Conservation (phyloP, 1,140 invertebrate genomes). For the Spodoptera frugiperda region DNA sequence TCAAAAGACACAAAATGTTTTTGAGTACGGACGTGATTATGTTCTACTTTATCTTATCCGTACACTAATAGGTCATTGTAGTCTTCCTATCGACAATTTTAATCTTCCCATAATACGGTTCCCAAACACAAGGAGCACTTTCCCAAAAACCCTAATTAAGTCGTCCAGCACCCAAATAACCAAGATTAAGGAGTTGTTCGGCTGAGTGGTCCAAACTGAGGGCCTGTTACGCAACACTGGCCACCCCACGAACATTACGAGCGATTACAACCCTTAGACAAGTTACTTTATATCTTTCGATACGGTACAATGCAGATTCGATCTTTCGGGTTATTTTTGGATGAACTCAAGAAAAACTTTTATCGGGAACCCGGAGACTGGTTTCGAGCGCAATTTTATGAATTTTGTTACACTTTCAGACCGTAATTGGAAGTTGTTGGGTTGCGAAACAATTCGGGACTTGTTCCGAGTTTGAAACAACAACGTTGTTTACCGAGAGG, state of each 20-base stretch:
- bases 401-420: conserved; percentile 2
- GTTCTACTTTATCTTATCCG: too few relatives aligned
- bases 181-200: conserved; percentile 32
- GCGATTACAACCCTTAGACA: conserved; percentile 19
- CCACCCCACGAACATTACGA: conserved; percentile 27
- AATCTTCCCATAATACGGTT: too few relatives aligned
- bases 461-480: conserved; percentile 16
- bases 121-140: conserved; percentile 9
- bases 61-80: too few relatives aligned
- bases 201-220: not conserved
- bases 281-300: conserved; percentile 34
- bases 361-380: not conserved
- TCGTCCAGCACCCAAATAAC: conserved; percentile 22
- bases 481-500: not conserved
- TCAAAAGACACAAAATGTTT: too few relatives aligned
- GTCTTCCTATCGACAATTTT: too few relatives aligned
- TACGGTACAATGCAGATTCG: conserved; percentile 23
- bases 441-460: not conserved
- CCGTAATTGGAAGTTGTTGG: conserved; percentile 14
- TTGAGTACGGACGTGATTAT: too few relatives aligned
- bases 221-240: conserved; percentile 9
- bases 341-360: not conserved
- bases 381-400: not conserved
- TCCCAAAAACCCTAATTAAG: conserved; percentile 24
- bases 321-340: not conserved